Evolutionary conservation across 1,140 invertebrate genomes (phyloP).

Genomic region (Drosophila nannoptera): DNA sequence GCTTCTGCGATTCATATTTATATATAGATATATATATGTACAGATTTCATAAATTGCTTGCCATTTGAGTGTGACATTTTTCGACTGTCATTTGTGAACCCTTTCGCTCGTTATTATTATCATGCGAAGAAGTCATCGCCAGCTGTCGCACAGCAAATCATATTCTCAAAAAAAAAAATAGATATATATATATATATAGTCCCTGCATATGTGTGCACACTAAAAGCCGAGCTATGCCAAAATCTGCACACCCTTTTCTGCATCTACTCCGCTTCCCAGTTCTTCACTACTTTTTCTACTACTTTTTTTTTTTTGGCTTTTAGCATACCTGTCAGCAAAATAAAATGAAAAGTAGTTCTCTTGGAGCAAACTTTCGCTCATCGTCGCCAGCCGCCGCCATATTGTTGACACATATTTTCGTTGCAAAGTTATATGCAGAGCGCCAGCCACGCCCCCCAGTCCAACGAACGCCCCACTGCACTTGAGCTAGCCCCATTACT

Average conservation of each 20-base stretch:
- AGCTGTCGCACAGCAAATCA: conserved; percentile 66
- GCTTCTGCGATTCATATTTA: conserved; percentile 33
- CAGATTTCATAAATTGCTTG: conserved; percentile 70
- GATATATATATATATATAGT: not conserved
- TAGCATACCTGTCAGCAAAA: conserved; percentile 74
- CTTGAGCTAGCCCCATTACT: conserved; percentile 59
- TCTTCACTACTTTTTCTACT: conserved; percentile 44
- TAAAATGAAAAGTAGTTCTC: conserved; percentile 76
- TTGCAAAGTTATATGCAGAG: conserved; percentile 52
- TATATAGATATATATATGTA: conserved; percentile 11
- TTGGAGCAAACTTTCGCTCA: conserved; percentile 70
- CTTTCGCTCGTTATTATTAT: conserved; percentile 54
- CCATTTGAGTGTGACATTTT: conserved; percentile 62
- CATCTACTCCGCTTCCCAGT: conserved; percentile 30
- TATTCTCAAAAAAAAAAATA: conserved; percentile 1
- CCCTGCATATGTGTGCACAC: not conserved
- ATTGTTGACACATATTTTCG: conserved; percentile 76
- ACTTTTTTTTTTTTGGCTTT: conserved; percentile 66
- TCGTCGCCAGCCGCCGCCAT: conserved; percentile 49
- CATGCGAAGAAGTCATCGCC: conserved; percentile 69
- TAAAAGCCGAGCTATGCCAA: conserved; percentile 18
- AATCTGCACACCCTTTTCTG: conserved; percentile 35
- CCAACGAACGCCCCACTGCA: conserved; percentile 43
- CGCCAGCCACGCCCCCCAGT: conserved; percentile 44
- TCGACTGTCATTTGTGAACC: conserved; percentile 69